phyloP scores from a whole-genome alignment of 2,797 vertebrate species.

The Oceanodroma leucorhoa region DNA sequence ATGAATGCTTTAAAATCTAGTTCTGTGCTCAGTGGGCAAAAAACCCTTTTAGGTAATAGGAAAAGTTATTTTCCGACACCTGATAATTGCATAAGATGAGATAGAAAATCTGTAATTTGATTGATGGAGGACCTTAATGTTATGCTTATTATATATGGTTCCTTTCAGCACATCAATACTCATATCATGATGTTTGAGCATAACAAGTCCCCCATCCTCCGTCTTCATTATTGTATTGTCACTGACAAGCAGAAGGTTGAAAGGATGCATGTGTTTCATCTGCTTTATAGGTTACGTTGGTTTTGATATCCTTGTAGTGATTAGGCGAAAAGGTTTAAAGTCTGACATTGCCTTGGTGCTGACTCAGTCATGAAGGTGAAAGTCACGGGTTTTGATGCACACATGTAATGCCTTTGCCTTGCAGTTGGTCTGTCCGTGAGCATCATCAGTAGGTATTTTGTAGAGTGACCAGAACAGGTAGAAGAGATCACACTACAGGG shows the following conservation, averaged over 20 bases:
- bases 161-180: not conserved
- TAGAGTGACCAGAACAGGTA: not conserved
- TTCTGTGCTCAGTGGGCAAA: not conserved
- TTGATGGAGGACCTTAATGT: not conserved
- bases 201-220: not conserved
- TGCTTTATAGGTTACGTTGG: rapidly evolving
- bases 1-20: not conserved
- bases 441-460: not conserved
- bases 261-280: not conserved
- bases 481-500: rapidly evolving
- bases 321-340: not conserved
- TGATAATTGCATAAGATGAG: not conserved
- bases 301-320: not conserved
- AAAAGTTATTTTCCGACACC: not conserved
- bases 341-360: not conserved
- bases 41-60: not conserved
- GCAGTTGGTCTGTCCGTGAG: not conserved
- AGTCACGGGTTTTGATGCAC: not conserved
- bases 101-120: not conserved
- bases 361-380: not conserved
- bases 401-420: not conserved
- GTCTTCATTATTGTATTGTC: not conserved
- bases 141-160: not conserved
- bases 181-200: not conserved
- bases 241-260: not conserved